Conservation (phyloP, 2,113 vertebrate species). For the Lagopus leucura region DNA sequence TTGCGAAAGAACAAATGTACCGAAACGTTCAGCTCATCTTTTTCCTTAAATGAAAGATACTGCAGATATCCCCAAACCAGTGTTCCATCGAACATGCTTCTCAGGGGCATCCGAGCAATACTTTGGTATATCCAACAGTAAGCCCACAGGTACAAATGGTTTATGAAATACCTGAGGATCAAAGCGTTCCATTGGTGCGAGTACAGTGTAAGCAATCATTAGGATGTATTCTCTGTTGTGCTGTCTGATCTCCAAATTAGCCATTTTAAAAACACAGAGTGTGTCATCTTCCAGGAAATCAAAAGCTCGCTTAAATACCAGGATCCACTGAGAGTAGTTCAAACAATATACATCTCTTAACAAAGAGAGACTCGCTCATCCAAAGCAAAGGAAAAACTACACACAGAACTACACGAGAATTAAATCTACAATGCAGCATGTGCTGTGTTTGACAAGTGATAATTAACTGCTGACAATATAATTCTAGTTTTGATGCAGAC, state of each 20-base stretch:
- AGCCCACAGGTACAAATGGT: neutral
- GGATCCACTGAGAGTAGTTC: constrained; percentile 21
- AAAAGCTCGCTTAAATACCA: constrained; percentile 11
- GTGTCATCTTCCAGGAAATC: constrained; percentile 33
- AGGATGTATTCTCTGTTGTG: neutral
- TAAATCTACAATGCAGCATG: constrained; percentile 55
- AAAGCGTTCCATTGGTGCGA: neutral
- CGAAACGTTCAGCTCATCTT: neutral
- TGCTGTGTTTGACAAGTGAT: constrained; percentile 75
- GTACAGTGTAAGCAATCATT: constrained; percentile 6
- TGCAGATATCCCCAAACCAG: neutral
- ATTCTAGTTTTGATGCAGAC: constrained; percentile 71
- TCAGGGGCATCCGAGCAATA: neutral
- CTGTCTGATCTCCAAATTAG: neutral
- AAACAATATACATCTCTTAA: constrained; percentile 4
- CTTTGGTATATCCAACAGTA: neutral
- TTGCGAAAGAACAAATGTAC: neutral
- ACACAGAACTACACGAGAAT: constrained; percentile 39
- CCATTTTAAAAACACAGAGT: neutral
- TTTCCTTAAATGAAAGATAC: neutral
- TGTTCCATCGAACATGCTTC: neutral
- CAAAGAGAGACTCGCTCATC: constrained; percentile 11
- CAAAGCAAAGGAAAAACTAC: neutral
- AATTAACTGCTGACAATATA: constrained; percentile 78
- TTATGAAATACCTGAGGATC: constrained; percentile 6